Evolutionary conservation across 1,140 invertebrate genomes (phyloP).

Genomic region (Cylas formicarius): DNA sequence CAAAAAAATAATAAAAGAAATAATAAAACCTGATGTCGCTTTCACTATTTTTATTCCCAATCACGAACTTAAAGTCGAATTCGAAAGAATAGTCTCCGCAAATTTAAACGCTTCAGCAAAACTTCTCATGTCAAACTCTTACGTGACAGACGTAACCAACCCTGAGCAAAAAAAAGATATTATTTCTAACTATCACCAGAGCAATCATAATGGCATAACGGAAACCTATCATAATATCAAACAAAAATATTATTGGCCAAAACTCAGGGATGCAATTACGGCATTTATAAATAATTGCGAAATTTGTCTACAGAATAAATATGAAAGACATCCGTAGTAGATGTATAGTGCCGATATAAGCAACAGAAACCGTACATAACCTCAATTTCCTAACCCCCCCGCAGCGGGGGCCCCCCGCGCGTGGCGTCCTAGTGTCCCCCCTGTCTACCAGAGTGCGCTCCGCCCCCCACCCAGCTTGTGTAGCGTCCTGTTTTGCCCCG

Average conservation of each 20-base stretch:
- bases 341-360: no score
- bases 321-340: conserved; percentile 20
- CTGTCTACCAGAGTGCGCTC: no score
- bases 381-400: no score
- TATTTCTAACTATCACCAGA: conserved; percentile 12
- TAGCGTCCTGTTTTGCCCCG: no score
- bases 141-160: conserved; percentile 6
- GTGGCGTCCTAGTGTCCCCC: no score
- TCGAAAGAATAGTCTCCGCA: conserved; percentile 7
- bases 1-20: background rate
- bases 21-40: background rate
- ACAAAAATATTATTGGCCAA: conserved; percentile 21
- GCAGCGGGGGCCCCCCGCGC: no score
- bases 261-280: conserved; percentile 10
- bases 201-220: conserved; percentile 20
- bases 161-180: conserved; percentile 8
- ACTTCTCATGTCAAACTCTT: background rate
- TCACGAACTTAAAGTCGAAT: conserved; percentile 1
- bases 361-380: no score
- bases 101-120: conserved; percentile 2
- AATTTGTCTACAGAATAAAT: conserved; percentile 22
- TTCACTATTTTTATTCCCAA: background rate
- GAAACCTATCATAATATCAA: conserved; percentile 20
- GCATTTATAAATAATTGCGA: conserved; percentile 19
- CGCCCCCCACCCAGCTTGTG: no score